Percentiles rank a stretch among this genome's conserved stretches.
Evolutionary conservation across 2,888 invertebrate species (phyloP).

Genomic region (Drosophila testacea): DNA sequence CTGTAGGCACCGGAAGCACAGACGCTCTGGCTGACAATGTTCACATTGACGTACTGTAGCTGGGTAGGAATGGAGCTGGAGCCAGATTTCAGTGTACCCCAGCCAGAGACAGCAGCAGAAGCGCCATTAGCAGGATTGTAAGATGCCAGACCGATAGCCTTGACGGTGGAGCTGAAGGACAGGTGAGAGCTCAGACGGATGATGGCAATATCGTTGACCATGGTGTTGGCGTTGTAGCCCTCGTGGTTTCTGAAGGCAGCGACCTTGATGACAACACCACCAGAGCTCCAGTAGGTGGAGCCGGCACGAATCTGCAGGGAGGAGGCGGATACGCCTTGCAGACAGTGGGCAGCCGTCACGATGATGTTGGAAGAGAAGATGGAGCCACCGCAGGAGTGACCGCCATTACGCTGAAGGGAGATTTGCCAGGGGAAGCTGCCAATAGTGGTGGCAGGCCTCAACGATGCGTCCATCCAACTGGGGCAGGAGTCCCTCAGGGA

Average conservation of each 20-base stretch:
- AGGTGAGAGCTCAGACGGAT: constrained; percentile 86
- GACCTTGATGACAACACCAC: constrained; percentile 62
- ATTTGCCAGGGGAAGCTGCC: constrained; percentile 75
- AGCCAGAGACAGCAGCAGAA: constrained; percentile 61
- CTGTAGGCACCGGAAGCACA: constrained; percentile 85
- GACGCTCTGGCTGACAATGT: constrained; percentile 80
- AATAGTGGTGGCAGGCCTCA: constrained; percentile 72
- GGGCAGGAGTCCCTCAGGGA: constrained; percentile 71
- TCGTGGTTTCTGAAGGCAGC: constrained; percentile 60
- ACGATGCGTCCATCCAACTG: constrained; percentile 82
- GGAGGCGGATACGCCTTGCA: constrained; percentile 68
- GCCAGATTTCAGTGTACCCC: constrained; percentile 71
- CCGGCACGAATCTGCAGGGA: constrained; percentile 86
- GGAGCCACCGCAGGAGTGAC: constrained; percentile 87
- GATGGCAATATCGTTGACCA: constrained; percentile 87
- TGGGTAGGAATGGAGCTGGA: constrained; percentile 74
- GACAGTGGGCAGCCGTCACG: constrained; percentile 88
- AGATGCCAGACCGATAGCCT: constrained; percentile 84
- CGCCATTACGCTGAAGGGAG: constrained; percentile 80
- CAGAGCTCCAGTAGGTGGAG: constrained; percentile 84
- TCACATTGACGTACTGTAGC: constrained; percentile 85
- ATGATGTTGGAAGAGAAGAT: constrained; percentile 85
- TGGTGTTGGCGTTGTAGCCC: constrained; percentile 84
- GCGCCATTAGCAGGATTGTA: constrained; percentile 57
- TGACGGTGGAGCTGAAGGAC: constrained; percentile 81